phyloP scores from a whole-genome alignment of 2,888 invertebrate species.

The Nasonovia ribisnigri region DNA sequence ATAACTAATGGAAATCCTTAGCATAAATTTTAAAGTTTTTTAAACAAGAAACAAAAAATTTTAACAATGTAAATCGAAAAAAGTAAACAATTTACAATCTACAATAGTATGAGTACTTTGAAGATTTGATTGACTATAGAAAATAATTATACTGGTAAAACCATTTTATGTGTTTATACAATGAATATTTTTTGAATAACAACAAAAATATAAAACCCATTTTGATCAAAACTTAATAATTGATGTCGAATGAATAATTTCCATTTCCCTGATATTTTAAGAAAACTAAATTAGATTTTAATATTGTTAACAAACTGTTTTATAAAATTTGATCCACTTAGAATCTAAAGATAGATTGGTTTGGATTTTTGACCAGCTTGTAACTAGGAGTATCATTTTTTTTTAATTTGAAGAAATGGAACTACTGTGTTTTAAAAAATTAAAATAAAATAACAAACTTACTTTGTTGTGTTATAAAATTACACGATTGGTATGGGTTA shows the following conservation, averaged over 20 bases:
- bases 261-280: background rate
- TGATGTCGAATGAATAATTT: background rate
- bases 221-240: background rate
- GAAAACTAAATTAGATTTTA: background rate
- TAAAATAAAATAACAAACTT: conserved; percentile 11
- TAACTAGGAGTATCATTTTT: background rate
- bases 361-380: background rate
- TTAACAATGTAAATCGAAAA: no score
- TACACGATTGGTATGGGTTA: conserved; percentile 71
- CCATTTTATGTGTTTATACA: background rate
- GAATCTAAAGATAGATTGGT: background rate
- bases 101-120: no score
- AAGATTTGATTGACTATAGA: no score
- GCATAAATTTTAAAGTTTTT: no score
- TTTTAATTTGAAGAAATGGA: background rate
- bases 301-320: background rate
- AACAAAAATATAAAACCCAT: background rate
- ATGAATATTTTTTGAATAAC: no score
- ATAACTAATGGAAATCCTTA: background rate
- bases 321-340: background rate
- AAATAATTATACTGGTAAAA: background rate
- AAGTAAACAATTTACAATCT: no score
- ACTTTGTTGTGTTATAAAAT: conserved; percentile 69
- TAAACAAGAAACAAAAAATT: no score
- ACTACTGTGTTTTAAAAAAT: background rate